Evolutionary conservation across 92 coral and sea anemone species (phyloP).

Genomic region (Heliopora coerulea): DNA sequence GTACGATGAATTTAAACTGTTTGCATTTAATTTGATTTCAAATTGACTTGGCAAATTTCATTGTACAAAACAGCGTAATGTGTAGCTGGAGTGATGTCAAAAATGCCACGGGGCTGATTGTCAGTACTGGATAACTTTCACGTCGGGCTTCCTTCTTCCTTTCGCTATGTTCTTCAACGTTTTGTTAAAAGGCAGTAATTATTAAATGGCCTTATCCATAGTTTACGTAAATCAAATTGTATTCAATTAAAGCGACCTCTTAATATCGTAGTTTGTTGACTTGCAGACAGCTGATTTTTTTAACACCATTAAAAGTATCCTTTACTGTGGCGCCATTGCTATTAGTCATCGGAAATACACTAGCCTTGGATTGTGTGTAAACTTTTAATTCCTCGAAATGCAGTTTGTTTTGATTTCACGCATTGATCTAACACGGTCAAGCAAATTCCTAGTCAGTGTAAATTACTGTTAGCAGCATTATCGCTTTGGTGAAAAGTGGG

Average conservation of each 20-base stretch:
- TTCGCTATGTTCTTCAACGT: neutral
- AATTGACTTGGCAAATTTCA: neutral
- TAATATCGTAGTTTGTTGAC: conserved; percentile 26
- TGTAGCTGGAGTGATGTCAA: no score
- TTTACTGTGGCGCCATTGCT: conserved; percentile 19
- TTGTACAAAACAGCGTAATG: neutral
- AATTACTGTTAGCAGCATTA: no score
- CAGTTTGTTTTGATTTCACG: neutral
- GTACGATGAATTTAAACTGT: neutral
- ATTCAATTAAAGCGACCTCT: neutral
- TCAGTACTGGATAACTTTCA: no score
- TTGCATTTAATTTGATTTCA: neutral
- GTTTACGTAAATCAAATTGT: conserved; percentile 36
- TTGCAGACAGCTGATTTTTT: conserved; percentile 30
- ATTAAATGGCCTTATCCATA: neutral
- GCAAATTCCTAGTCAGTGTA: no score
- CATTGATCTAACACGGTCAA: neutral
- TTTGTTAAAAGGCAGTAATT: neutral
- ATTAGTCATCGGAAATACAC: conserved; percentile 12
- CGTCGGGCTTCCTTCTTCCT: no score
- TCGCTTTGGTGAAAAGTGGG: no score
- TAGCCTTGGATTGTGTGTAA: neutral
- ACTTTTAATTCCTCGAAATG: neutral
- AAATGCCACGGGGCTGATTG: no score
- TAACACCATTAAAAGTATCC: conserved; percentile 14